Percentiles rank a stretch among this genome's conserved stretches.
Evolutionary conservation across 2,113 vertebrate genomes (phyloP).

Genomic region (Chaenocephalus aceratus): DNA sequence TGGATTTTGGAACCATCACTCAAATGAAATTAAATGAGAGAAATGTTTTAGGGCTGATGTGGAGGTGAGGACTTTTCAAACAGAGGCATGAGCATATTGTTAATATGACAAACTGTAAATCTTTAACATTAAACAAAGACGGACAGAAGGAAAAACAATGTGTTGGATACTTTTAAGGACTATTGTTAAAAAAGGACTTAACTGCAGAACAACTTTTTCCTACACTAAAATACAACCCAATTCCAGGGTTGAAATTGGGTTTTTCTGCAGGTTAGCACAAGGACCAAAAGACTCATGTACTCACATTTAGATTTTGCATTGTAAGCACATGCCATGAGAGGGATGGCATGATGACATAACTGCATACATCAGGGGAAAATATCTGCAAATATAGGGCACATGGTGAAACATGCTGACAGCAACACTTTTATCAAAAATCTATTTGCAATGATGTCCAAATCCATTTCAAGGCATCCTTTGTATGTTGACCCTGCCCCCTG

Average conservation of each 20-base stretch:
- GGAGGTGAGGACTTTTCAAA: too few species aligned
- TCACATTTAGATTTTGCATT: slow-evolving; percentile 6
- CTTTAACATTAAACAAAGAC: too few species aligned
- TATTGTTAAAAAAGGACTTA: neutral
- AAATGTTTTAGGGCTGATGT: neutral
- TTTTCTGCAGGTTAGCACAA: neutral
- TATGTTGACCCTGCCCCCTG: slow-evolving; percentile 49
- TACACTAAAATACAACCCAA: neutral
- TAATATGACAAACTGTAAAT: too few species aligned
- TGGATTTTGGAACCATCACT: neutral
- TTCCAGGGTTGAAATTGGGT: neutral
- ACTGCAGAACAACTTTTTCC: neutral
- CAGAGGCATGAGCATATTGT: too few species aligned
- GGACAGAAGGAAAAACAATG: neutral
- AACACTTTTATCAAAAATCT: neutral
- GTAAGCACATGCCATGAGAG: slow-evolving; percentile 5
- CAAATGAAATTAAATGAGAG: neutral
- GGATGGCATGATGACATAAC: slow-evolving; percentile 29
- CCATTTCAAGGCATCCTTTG: neutral
- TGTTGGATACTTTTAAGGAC: neutral
- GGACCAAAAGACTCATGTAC: neutral
- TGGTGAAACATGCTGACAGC: slow-evolving; percentile 32
- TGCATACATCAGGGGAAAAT: slow-evolving; percentile 37
- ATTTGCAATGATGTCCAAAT: neutral
- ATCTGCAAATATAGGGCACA: slow-evolving; percentile 26